These are phyloP conservation scores for Euplagia quadripunctaria DNA, from an alignment of 2,888 invertebrate species.

Conservation along the genomic window DNA sequence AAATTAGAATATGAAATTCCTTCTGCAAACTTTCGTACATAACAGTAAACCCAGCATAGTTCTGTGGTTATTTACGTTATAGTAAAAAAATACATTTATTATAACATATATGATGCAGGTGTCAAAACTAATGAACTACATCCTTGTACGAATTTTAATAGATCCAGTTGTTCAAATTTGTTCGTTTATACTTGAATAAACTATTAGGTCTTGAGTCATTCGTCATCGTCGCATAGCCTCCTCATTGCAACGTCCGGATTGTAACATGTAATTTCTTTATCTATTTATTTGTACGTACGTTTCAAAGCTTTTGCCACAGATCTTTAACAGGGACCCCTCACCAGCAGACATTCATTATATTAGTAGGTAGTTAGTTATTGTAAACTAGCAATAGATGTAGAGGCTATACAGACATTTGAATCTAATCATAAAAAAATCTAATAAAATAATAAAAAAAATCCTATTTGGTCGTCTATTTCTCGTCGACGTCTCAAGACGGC, in stretches of 20 bases:
- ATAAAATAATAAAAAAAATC: too few species aligned
- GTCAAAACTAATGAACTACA: conserved; percentile 21
- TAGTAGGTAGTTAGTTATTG: too few species aligned
- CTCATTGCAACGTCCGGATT: not conserved
- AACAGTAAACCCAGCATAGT: not conserved
- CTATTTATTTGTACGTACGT: not conserved
- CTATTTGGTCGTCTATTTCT: too few species aligned
- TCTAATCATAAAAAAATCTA: too few species aligned
- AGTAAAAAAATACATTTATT: not conserved
- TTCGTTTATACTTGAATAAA: conserved; percentile 11
- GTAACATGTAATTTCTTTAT: not conserved
- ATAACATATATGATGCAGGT: conserved; percentile 5
- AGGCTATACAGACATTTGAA: too few species aligned
- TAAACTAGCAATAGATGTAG: too few species aligned
- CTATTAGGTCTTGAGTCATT: conserved; percentile 11
- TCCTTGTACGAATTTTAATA: conserved; percentile 46
- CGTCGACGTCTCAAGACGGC: too few species aligned
- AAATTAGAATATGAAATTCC: too few species aligned
- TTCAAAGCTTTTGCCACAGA: not conserved
- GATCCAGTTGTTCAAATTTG: conserved; percentile 28
- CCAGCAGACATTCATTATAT: too few species aligned
- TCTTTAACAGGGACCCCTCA: not conserved
- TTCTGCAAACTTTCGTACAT: too few species aligned
- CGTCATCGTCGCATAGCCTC: conserved; percentile 1
- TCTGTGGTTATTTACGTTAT: not conserved